phyloP scores from a whole-genome alignment of 2,113 vertebrate species.

The Misgurnus mizolepis region DNA sequence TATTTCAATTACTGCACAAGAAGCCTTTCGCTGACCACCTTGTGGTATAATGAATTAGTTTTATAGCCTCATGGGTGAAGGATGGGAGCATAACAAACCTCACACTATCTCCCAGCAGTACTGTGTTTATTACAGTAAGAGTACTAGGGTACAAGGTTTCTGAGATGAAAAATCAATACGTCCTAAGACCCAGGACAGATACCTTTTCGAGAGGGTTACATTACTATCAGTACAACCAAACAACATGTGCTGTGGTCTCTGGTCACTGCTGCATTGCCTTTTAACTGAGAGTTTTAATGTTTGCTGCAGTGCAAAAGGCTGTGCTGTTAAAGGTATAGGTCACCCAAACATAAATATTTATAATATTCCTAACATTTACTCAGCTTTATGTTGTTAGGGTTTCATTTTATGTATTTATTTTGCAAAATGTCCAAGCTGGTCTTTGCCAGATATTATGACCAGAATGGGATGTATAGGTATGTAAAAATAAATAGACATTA shows the following conservation, averaged over 20 bases:
- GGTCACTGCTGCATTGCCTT: slow-evolving; percentile 12
- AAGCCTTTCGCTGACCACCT: slow-evolving; percentile 6
- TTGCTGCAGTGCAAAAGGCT: slow-evolving; percentile 5
- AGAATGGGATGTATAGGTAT: too few relatives aligned
- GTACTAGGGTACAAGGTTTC: not conserved
- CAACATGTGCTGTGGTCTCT: slow-evolving; percentile 23
- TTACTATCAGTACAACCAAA: slow-evolving; percentile 31
- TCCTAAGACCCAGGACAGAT: not conserved
- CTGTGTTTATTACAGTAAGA: not conserved
- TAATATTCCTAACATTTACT: not conserved
- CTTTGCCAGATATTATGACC: too few relatives aligned
- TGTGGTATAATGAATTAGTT: slow-evolving; percentile 15
- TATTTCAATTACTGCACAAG: not conserved
- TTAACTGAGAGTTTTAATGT: not conserved
- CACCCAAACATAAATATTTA: not conserved
- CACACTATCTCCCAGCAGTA: slow-evolving; percentile 17
- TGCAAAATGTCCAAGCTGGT: not conserved
- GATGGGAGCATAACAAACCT: slow-evolving; percentile 7
- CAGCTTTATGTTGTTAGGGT: not conserved
- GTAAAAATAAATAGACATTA: too few relatives aligned
- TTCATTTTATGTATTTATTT: not conserved
- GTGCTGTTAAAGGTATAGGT: not conserved
- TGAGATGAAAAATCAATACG: slow-evolving; percentile 31
- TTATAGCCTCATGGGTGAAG: not conserved
- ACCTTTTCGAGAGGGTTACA: slow-evolving; percentile 31